Evolutionary conservation across 2,888 invertebrate species (phyloP), one percentile per base, ranked within the genome.

Genomic region (Torymus auratus): DNA sequence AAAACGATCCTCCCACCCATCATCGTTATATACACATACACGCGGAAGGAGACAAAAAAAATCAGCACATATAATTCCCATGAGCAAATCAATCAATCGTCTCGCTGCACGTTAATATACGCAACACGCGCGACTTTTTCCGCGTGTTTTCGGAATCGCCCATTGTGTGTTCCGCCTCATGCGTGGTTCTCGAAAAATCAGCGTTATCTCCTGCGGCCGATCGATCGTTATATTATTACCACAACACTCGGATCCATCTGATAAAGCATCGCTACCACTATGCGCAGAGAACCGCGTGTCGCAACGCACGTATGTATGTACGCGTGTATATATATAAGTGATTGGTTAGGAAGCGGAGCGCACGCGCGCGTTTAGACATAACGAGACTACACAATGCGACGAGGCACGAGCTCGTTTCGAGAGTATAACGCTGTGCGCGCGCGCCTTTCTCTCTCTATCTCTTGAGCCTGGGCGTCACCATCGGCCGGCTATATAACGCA

Each of bases 91-190:
- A 53, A 73, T 73, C 73, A 41, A 41, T n/a, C 23, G 13, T 12
- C 20, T 70, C 13, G 13, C 17, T 50, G 58, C n/a, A n/a, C 70
- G 28, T 55, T 23, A 23, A 70, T 70, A 28, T 11, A 13, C 14
- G 52, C 62, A 53, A 15, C 14, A 41, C 41, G 7, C 7, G 7
- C 7, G 41, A 41, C 41, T 41, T 41, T 41, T 41, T 15, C 23
- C 58, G 28, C 41, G 61, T 12, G 64, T 70, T 76, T 76, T 62
- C 56, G 41, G 77, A 77, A 77, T 64, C 58, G 52, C n/a, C 78
- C 60, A 78, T 71, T 71, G 56, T 71, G 7, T 58, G 41, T 41
- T 41, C 41, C 41, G 41, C 7, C 7, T 10, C 7, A 1, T 7
- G 7, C 7, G 1, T 7, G 41, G 7, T 7, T 41, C 41, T 41